Percentiles rank a stretch among this genome's conserved stretches.
Conservation (phyloP, 2,797 vertebrate genomes). For the Notolabrus celidotus region DNA sequence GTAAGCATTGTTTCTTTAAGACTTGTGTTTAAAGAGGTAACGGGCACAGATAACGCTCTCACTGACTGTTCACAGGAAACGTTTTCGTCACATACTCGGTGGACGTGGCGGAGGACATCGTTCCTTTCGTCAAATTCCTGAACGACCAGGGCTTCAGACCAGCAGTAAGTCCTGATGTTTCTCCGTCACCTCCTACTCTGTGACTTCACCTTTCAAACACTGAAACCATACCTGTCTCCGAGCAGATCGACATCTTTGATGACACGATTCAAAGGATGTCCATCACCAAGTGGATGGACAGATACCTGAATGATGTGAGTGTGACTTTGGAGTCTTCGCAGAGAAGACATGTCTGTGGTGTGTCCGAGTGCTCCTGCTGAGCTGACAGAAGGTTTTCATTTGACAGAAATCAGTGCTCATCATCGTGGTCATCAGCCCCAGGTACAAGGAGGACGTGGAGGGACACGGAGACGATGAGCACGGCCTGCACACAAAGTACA, state of each 20-base stretch:
- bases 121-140: constrained; percentile 91
- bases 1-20: too few species aligned
- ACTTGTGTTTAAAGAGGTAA: too few species aligned
- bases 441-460: constrained; percentile 95
- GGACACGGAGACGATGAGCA: constrained; percentile 92
- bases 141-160: constrained; percentile 92
- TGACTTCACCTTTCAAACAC: background rate
- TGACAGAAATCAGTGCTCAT: constrained; percentile 95
- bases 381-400: constrained; percentile 20
- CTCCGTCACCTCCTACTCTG: background rate
- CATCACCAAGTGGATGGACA: constrained; percentile 96
- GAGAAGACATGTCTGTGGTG: background rate
- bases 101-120: constrained; percentile 89
- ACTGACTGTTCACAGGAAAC: constrained; percentile 83
- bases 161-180: constrained; percentile 84
- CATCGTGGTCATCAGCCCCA: constrained; percentile 96
- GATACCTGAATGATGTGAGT: constrained; percentile 93
- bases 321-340: constrained; percentile 66
- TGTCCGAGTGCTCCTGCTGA: background rate
- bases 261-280: constrained; percentile 90
- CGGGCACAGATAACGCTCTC: too few species aligned
- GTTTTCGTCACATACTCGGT: constrained; percentile 96
- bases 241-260: constrained; percentile 95
- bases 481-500: constrained; percentile 97
- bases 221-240: constrained; percentile 28